These are phyloP conservation scores for Bothrops jararaca DNA, from an alignment of 2,113 vertebrate genomes.

Conservation along the genomic window DNA sequence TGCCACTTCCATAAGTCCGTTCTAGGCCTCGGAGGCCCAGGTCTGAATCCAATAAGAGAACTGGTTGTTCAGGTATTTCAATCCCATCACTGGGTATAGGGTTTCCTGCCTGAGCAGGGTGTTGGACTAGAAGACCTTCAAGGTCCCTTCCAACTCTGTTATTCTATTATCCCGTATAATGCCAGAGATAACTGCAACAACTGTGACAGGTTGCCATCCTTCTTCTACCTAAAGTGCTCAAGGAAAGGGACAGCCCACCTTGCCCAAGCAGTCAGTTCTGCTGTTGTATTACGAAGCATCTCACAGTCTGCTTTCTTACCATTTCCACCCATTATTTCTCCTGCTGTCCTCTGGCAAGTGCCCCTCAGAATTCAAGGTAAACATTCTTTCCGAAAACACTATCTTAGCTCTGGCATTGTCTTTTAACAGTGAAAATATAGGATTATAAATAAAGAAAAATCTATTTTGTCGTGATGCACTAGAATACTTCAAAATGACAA, in stretches of 20 bases:
- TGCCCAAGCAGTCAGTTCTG: not conserved
- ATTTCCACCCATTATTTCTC: not conserved
- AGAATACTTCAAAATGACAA: not conserved
- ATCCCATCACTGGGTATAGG: too few species aligned
- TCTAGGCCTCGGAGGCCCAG: too few species aligned
- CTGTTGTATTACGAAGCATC: too few species aligned
- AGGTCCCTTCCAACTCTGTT: too few species aligned
- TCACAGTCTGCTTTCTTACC: not conserved
- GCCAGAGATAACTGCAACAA: not conserved
- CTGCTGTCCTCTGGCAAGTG: not conserved
- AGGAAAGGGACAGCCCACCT: not conserved
- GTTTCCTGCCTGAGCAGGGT: too few species aligned
- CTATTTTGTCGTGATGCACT: not conserved
- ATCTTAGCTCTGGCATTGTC: not conserved
- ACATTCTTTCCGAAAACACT: not conserved
- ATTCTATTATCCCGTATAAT: not conserved
- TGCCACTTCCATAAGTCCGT: too few species aligned
- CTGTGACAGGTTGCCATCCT: too few species aligned
- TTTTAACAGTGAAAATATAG: not conserved
- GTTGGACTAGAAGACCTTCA: too few species aligned
- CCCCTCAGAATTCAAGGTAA: not conserved
- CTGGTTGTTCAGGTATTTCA: too few species aligned
- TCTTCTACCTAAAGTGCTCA: not conserved
- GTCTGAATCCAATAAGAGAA: too few species aligned
- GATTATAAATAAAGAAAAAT: not conserved